These are phyloP conservation scores for Scatophagus argus DNA, from an alignment of 2,113 vertebrate species.

Conservation along the genomic window DNA sequence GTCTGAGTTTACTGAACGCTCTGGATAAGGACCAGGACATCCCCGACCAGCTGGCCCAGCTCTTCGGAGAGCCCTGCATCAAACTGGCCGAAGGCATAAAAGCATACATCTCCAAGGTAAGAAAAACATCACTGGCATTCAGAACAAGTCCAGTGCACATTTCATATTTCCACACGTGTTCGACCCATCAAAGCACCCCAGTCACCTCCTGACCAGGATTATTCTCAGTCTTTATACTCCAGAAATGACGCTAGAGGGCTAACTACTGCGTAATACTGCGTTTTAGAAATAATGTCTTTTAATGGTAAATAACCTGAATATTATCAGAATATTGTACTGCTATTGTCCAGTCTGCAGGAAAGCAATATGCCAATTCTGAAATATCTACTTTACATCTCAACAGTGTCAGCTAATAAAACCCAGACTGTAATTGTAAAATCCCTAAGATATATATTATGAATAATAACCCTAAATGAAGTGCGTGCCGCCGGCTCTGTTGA, in stretches of 20 bases:
- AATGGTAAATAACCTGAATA: not conserved
- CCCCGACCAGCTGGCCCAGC: constrained; percentile 85
- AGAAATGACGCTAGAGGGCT: too few relatives aligned
- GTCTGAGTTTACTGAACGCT: constrained; percentile 85
- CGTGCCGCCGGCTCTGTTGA: not conserved
- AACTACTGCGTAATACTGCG: too few relatives aligned
- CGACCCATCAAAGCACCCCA: too few relatives aligned
- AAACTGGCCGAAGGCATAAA: constrained; percentile 89
- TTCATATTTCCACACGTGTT: not conserved
- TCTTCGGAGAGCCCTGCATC: constrained; percentile 87
- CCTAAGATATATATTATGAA: not conserved
- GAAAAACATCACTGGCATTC: not conserved
- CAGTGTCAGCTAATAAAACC: not conserved
- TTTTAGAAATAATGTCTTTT: not conserved
- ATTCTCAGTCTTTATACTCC: too few relatives aligned
- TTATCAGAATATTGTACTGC: not conserved
- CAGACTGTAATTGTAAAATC: not conserved
- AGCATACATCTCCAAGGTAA: constrained; percentile 88
- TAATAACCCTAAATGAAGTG: not conserved
- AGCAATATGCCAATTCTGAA: not conserved
- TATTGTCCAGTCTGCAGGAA: not conserved
- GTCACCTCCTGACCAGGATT: too few relatives aligned
- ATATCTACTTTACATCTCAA: not conserved
- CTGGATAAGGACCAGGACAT: constrained; percentile 85
- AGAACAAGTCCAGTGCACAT: not conserved